Percentiles rank a stretch among this genome's conserved stretches.
These are phyloP conservation scores for Tupaia tana DNA, from an alignment of 2,113 vertebrate genomes.

Conservation along the genomic window DNA sequence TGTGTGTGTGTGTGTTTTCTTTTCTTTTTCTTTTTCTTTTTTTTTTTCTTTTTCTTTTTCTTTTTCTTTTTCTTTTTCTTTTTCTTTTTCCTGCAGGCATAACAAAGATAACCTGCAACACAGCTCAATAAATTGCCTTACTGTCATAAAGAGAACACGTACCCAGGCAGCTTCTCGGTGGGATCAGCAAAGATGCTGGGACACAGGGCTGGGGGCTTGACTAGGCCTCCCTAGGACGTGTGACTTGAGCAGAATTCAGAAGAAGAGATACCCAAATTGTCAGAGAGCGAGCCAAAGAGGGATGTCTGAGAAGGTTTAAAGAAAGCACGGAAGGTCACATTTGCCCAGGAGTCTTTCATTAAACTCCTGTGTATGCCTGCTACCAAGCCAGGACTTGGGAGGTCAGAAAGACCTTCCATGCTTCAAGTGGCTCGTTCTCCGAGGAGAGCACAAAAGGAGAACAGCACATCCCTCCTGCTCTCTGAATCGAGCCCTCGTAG, in stretches of 20 bases:
- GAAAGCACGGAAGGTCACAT: not conserved
- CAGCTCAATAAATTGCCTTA: not conserved
- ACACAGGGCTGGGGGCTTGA: not conserved
- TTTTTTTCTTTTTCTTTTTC: not conserved
- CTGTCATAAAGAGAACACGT: accelerated
- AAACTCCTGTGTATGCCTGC: not conserved
- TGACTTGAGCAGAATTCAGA: not conserved
- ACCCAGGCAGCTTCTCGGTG: not conserved
- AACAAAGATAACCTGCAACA: not conserved
- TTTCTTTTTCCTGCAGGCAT: not conserved
- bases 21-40: too few relatives aligned
- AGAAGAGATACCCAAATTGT: not conserved
- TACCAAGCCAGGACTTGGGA: not conserved
- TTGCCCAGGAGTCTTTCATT: not conserved
- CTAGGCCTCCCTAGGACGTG: not conserved
- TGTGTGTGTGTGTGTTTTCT: too few relatives aligned
- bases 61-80: too few relatives aligned
- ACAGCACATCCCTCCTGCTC: too few relatives aligned
- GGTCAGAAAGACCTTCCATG: not conserved
- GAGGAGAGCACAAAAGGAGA: not conserved
- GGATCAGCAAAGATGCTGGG: not conserved
- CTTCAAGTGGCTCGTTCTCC: accelerated
- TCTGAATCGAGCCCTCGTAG: not conserved
- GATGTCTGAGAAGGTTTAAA: not conserved
- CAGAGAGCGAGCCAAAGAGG: not conserved